Conservation (phyloP, 2,113 vertebrate genomes). For the Ciconia stormi region DNA sequence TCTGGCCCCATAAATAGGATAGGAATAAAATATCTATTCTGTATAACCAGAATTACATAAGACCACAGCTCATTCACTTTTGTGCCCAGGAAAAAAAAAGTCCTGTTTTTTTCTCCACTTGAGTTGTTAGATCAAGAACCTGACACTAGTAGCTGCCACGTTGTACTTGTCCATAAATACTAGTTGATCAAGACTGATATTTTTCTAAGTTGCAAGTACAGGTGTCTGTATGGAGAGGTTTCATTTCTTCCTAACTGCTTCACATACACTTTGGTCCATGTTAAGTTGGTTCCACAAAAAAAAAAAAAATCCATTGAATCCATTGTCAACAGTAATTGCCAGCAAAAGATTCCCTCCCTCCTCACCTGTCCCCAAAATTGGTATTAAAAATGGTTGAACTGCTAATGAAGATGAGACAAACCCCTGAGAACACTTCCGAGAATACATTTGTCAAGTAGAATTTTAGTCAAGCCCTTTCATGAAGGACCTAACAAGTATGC, state of each 20-base stretch:
- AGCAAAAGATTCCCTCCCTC: not conserved
- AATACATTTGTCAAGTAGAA: not conserved
- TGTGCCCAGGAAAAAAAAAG: not conserved
- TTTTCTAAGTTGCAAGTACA: not conserved
- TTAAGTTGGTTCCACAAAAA: not conserved
- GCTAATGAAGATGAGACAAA: not conserved
- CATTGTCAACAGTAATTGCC: not conserved
- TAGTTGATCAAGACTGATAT: not conserved
- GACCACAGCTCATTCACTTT: not conserved
- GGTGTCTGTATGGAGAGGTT: not conserved
- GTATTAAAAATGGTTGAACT: not conserved
- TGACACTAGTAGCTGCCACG: not conserved
- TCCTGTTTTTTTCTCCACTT: not conserved
- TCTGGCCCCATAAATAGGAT: not conserved
- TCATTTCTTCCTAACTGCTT: not conserved
- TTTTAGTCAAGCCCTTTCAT: not conserved
- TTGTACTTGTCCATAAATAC: not conserved
- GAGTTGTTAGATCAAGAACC: not conserved
- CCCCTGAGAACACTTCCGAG: not conserved
- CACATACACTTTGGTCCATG: not conserved
- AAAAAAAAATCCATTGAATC: not conserved
- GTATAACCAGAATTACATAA: not conserved
- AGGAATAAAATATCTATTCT: not conserved
- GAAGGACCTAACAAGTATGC: not conserved
- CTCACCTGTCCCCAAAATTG: not conserved